These are phyloP conservation scores for Agriopis leucophaearia DNA, from an alignment of 2,888 invertebrate species.

Conservation along the genomic window DNA sequence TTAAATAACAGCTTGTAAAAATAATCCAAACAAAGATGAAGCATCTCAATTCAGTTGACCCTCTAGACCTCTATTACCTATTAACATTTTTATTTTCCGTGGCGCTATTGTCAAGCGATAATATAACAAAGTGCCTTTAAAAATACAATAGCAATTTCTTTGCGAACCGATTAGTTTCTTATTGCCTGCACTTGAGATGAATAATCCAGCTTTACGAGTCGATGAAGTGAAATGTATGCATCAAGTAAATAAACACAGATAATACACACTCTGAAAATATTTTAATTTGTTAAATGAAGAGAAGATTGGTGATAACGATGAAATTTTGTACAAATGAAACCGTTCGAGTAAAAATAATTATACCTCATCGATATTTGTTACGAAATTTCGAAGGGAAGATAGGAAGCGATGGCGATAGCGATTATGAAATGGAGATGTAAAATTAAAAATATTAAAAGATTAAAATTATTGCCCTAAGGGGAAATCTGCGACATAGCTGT, in stretches of 20 bases:
- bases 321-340: no score
- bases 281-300: no score
- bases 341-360: no score
- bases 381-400: no score
- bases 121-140: conserved; percentile 39
- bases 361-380: no score
- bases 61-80: background rate
- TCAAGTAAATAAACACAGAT: conserved; percentile 4
- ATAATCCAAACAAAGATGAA: background rate
- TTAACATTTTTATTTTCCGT: conserved; percentile 18
- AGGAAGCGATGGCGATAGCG: no score
- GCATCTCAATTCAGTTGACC: background rate
- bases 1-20: background rate
- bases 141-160: conserved; percentile 45
- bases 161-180: conserved; percentile 41
- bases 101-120: conserved; percentile 1
- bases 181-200: conserved; percentile 38
- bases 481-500: no score
- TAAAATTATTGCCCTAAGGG: no score
- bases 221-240: conserved; percentile 22
- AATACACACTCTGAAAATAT: no score
- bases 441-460: no score
- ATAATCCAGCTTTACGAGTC: conserved; percentile 5
- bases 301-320: no score
- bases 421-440: no score